Evolutionary conservation across 1,140 invertebrate genomes (phyloP), one percentile per base, ranked within the genome.

Genomic region (Cotesia glomerata): DNA sequence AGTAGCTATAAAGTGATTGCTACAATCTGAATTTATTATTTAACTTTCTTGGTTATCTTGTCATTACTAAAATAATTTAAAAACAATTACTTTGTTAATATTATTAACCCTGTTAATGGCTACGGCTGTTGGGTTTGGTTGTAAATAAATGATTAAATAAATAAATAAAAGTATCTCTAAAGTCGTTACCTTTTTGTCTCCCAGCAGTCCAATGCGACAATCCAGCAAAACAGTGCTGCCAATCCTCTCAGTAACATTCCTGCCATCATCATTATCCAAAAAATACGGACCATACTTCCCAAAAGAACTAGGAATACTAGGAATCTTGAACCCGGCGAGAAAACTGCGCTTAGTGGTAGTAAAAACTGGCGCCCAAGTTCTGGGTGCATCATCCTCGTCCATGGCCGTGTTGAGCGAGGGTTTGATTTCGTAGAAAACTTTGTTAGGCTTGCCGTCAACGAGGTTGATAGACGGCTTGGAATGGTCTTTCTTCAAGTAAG

Each of bases 251-350:
- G 88, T 88, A 51, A 90, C 77, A 69, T 89, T 89, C 52, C 85
- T 79, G 16, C 86, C 84, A 39, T 86, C 87, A 4, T 86, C 81
- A 39, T 89, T 91, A 72, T 93, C 92, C 80, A 94, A 92, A 82
- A 94, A 95, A 82, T 93, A 94, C 1, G 93, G 93, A 1, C 93
- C 92, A 84, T 91, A 93, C 63, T 86, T 86, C 4, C 88, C 84
- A 45, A 85, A 78, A 52, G 81, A 83, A 72, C 84, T 87, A 67
- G 84, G 81, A 9, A 86, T 75, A 69, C 82, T 86, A 5, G 85
- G 85, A 67, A 85, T 68, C 36, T 73, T 69, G 67, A 76, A 72
- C 7, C 56, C 71, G 0, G 70, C 56, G 9, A 67, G 61, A 11
- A 76, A 70, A 14, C 26, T 61, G 4, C 61, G 59, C 72, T 51